A percentile compares a stretch with the other conserved stretches of the same genome.
Evolutionary conservation across 2,888 invertebrate genomes (phyloP).

Genomic region (Andrena minutula): DNA sequence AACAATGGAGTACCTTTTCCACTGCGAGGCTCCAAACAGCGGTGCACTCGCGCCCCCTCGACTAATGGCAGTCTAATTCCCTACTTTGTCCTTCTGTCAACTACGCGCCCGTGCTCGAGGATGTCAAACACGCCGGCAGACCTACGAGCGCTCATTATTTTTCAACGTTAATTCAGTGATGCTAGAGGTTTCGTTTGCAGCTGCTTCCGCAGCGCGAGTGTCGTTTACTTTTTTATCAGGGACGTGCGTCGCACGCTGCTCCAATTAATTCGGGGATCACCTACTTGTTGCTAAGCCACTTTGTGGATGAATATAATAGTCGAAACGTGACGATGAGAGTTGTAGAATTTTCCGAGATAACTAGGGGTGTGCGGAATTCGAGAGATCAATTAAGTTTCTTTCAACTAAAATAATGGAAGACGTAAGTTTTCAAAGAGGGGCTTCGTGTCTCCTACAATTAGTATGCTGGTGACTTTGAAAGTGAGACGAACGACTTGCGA

Average conservation of each 20-base stretch:
- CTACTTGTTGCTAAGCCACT: no score
- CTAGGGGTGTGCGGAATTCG: no score
- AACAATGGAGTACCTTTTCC: slow-evolving; percentile 53
- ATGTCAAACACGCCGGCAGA: background rate
- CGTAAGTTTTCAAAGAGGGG: no score
- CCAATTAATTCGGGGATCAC: background rate
- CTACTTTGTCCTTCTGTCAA: slow-evolving; percentile 27
- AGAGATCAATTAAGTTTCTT: no score
- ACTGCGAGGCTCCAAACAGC: slow-evolving; percentile 2
- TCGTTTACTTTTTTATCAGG: background rate
- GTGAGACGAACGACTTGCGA: no score
- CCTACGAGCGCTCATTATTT: slow-evolving; percentile 3
- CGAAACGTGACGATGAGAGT: no score
- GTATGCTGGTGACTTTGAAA: no score
- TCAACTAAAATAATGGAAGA: no score
- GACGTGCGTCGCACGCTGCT: background rate
- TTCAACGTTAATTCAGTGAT: slow-evolving; percentile 7
- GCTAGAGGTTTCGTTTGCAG: background rate
- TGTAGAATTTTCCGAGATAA: no score
- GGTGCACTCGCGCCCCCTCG: slow-evolving; percentile 33
- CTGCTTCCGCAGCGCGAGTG: background rate
- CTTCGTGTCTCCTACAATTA: no score
- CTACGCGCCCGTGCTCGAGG: background rate
- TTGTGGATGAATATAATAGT: no score
- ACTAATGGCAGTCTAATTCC: slow-evolving; percentile 58